These are phyloP conservation scores for Amphipyra berbera DNA, from an alignment of 2,888 invertebrate genomes.

Conservation along the genomic window DNA sequence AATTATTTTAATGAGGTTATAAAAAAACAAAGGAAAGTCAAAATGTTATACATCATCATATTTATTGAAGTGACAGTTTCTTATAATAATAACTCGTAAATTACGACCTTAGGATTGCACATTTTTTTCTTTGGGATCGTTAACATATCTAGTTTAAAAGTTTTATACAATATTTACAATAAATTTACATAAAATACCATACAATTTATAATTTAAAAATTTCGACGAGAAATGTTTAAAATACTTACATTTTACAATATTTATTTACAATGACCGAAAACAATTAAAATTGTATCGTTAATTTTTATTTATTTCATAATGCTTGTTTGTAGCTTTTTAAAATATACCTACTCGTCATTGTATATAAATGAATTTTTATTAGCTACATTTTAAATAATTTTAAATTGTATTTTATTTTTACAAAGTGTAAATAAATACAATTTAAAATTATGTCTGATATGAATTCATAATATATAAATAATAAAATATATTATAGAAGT, in stretches of 20 bases:
- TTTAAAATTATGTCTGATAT: too few relatives aligned
- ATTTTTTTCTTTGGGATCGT: slow-evolving; percentile 84
- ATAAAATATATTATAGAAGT: too few relatives aligned
- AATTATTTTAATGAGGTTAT: not conserved
- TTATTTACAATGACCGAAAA: slow-evolving; percentile 55
- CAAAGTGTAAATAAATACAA: too few relatives aligned
- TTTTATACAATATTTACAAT: slow-evolving; percentile 66
- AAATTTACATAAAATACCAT: slow-evolving; percentile 48
- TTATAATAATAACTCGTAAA: slow-evolving; percentile 75
- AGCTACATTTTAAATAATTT: too few relatives aligned
- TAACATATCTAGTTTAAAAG: slow-evolving; percentile 62
- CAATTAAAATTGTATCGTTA: not conserved
- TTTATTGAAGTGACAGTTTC: slow-evolving; percentile 84
- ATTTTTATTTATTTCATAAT: too few relatives aligned
- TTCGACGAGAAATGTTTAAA: slow-evolving; percentile 57
- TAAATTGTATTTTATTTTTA: too few relatives aligned
- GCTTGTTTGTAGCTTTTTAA: too few relatives aligned
- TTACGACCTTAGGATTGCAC: slow-evolving; percentile 85
- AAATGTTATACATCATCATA: slow-evolving; percentile 72
- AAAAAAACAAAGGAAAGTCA: slow-evolving; percentile 50
- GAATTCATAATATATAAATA: too few relatives aligned
- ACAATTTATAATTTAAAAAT: slow-evolving; percentile 48
- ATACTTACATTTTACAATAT: slow-evolving; percentile 49
- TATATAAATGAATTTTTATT: too few relatives aligned
- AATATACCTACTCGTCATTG: too few relatives aligned